Evolutionary conservation across 2,113 vertebrate genomes (phyloP), one percentile per base, ranked within the genome.

Genomic region (Pungitius pungitius): DNA sequence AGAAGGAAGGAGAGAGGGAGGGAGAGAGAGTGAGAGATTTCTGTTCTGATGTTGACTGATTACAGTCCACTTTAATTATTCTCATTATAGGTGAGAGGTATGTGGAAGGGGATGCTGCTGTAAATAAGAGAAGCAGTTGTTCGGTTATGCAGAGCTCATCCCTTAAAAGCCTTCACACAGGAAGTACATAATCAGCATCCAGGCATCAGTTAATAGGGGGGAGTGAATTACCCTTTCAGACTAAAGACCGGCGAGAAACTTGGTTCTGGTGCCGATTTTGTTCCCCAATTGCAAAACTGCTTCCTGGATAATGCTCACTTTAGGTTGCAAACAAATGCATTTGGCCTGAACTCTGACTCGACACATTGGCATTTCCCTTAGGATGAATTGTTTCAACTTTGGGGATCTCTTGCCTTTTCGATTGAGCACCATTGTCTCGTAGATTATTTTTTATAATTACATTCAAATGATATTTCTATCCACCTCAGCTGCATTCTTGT

Each of bases 91-190:
- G 51, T 39, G 57, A 79, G 49, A 55, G 11, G 22, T 68, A 59
- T 73, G 43, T 59, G 14, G 40, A 20, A 56, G 63, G 68, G 77
- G 58, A 24, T 26, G 55, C 61, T 57, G 69, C 63, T 75, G 83
- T 87, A 78, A 90, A 84, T 85, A 87, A 74, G 70, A 84, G 75
- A 81, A 71, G 67, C 64, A 69, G 43, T 58, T 74, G 73, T 65
- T 73, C n/a, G 76, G 47, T 87, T 77, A 76, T 83, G 77, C 60
- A 80, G 75, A 71, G 82, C 69, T 83, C 79, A 87, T 87, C 65
- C 69, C 86, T 86, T 87, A 78, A 89, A 88, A 90, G 87, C 81
- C 51, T 88, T 84, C 84, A 86, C 71, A 26, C 85, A 90, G 91
- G 88, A 90, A 91, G 81, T 87, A 80, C 69, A 79, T 75, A 75